Evolutionary conservation across 2,113 vertebrate genomes (phyloP).

Genomic region (Peromyscus leucopus): DNA sequence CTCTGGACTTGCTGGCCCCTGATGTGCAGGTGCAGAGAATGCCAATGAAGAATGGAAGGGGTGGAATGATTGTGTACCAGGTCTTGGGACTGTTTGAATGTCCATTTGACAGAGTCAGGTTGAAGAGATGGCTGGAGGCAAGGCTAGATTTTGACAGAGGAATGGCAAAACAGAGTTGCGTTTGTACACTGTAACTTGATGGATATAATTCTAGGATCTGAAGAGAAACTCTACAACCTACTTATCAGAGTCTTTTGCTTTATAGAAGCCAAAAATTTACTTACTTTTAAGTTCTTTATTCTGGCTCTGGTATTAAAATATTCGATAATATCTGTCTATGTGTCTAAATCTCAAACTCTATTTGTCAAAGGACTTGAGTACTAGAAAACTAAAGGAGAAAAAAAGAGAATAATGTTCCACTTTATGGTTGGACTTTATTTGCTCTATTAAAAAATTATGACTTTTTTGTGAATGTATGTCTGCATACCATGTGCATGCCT

Average conservation of each 20-base stretch:
- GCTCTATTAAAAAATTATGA: background rate
- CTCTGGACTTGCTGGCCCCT: background rate
- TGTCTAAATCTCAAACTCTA: background rate
- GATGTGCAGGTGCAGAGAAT: background rate
- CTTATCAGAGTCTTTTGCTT: background rate
- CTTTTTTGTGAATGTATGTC: background rate
- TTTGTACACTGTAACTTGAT: constrained; percentile 17
- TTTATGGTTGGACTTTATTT: background rate
- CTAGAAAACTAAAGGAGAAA: background rate
- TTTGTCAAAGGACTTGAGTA: background rate
- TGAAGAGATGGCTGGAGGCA: background rate
- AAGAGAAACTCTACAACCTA: background rate
- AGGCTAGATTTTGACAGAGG: background rate
- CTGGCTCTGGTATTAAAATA: background rate
- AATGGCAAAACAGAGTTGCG: background rate
- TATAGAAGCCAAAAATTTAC: background rate
- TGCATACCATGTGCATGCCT: background rate
- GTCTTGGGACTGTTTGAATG: no score
- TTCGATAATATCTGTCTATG: background rate
- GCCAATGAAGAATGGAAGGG: background rate
- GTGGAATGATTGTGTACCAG: no score
- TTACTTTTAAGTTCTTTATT: constrained; percentile 48
- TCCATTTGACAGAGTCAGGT: background rate
- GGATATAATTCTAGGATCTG: background rate
- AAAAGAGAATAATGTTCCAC: background rate